phyloP scores from a whole-genome alignment of 2,113 vertebrate species.

The Pristiophorus japonicus region DNA sequence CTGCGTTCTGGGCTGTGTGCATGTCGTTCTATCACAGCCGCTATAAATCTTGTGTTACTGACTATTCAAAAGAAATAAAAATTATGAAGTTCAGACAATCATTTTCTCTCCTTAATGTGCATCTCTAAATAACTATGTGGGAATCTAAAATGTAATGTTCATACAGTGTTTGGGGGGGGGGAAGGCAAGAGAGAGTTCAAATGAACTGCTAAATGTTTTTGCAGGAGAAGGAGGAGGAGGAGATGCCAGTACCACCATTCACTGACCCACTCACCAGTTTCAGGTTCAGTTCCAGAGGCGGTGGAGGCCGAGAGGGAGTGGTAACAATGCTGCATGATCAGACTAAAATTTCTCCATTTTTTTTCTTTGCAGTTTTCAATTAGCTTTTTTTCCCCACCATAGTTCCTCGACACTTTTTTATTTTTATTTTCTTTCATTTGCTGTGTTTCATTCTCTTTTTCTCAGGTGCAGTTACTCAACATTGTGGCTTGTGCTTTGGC shows the following conservation, averaged over 20 bases:
- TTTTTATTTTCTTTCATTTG: neutral
- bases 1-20: constrained; percentile 90
- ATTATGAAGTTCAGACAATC: neutral
- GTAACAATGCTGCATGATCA: neutral
- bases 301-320: neutral
- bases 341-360: neutral
- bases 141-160: neutral
- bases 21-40: constrained; percentile 89
- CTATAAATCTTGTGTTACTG: constrained; percentile 94
- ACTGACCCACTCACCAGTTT: neutral
- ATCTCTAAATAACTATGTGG: neutral
- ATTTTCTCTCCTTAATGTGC: neutral
- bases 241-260: neutral
- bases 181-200: neutral
- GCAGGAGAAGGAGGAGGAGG: neutral
- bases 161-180: neutral
- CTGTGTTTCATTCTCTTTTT: neutral
- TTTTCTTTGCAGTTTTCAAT: neutral
- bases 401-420: neutral
- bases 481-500: neutral
- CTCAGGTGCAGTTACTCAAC: neutral
- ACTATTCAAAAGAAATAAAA: constrained; percentile 58
- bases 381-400: neutral
- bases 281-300: neutral
- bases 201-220: neutral